Evolutionary conservation across 2,888 invertebrate genomes (phyloP), one percentile per base, ranked within the genome.

Genomic region (Syrista parreyssii): DNA sequence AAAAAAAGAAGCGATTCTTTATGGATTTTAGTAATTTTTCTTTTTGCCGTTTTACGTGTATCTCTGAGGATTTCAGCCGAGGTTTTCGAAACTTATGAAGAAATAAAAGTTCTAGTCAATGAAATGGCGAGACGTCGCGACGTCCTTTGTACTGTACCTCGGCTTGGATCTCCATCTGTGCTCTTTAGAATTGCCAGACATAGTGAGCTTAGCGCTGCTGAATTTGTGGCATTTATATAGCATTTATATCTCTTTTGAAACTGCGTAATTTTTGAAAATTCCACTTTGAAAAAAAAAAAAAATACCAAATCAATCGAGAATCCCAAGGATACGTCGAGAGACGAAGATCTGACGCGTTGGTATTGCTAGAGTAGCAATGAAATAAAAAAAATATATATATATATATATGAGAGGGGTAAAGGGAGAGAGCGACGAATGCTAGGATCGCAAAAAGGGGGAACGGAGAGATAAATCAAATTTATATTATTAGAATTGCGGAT

Each of bases 401-500:
- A 11, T 11, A 35, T 9, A 34, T 11, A 40, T 4, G 6, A 40
- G 40, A 40, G 40, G 15, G 15, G 15, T 1, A 15, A 40, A 15
- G 40, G 40, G 40, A 40, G 15, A 40, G 15, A 40, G 40, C 40
- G 40, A 40, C 12, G 40, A 40, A 15, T 40, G 40, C 40, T 1
- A 40, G 15, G 15, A 15, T 40, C 15, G 40, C 40, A 15, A 40
- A 40, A 40, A 15, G 40, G 6, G 40, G 40, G 12, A 40, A 6
- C 1, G 1, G 15, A 15, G 40, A 6, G 34, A 36, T 74, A 78
- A 74, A 78, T 75, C 78, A 74, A 68, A 55, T 35, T 34, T 34
- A 11, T 74, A 74, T 69, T 76, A 73, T 71, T 71, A 76, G 71
- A 68, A 74, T 75, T 9, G 23, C 71, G 71, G 32, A 71, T 71